Base-by-base conservation (phyloP, 2,888 invertebrate genomes). In the Automeris io region DNA sequence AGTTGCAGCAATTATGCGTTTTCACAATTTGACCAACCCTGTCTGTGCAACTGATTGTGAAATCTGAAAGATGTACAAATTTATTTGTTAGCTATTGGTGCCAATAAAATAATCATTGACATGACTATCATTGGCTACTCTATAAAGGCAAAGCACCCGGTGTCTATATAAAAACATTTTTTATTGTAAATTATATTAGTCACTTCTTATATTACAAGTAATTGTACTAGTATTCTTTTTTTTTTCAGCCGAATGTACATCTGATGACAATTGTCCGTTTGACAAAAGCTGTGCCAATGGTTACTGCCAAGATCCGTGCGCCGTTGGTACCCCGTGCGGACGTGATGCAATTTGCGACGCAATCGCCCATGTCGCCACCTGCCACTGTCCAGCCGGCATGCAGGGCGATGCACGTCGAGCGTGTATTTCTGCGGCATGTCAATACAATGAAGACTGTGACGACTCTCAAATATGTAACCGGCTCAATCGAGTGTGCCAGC, bases 381-480 rank as follows among this genome's bases (percentile, higher is more conserved):
- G 97, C 58, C 88, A 90, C 41, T 97, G 96, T 69, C 96, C 95
- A 26, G 77, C 89, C 1, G 96, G 96, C 29, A 95, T 93, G 3
- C 95, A 94, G 75, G 96, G 96, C 26, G 92, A 95, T 73, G 93
- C 95, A 2, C 89, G 90, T 43, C 83, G 93, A 2, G 92, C 94
- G 12, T 97, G 97, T 63, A 92, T 96, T 41, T 90, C 92, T 1
- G 94, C 93, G 5, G 89, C 93, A 26, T 96, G 96, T 53, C 95
- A 95, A 59, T 95, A 94, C 71, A 95, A 96, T 62, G 95, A 95
- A 59, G 96, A 96, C 62, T 96, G 96, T 54, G 93, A 93, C 21
- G 92, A 93, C 56, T 90, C 93, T 47, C 95, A 96, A 72, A 90
- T 93, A 22, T 96, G 96, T 70, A 94, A 95, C 61, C 88, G 95